Base-by-base conservation (phyloP, 92 coral and sea anemone species). In the Heteractis magnifica region DNA sequence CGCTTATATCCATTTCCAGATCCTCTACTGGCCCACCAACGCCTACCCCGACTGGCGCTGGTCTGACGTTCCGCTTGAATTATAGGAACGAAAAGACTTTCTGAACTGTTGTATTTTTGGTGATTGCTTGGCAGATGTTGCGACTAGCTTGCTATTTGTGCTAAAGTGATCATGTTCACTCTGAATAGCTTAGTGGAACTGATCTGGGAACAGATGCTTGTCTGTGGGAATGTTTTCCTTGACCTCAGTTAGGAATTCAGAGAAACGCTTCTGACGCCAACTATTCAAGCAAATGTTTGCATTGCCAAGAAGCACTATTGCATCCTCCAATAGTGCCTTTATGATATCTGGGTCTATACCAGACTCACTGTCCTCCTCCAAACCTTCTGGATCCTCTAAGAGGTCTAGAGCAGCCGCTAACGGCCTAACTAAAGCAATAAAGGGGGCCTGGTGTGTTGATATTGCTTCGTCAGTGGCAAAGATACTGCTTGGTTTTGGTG, bases 81-180 rank as follows among this genome's bases (percentile, higher is more conserved):
- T 34, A 21, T 10, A 65, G 72, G 41, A 18, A 16, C 72, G 72
- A 3, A 65, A 65, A 16, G 72, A 8, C 72, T 16, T 65, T n/a
- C 2, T 65, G 19, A 65, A 65, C 23, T 15, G 77, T 1, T 34
- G 2, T 34, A 18, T 15, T 49, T 34, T 34, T 34, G 44, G 44
- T 34, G 44, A 34, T 34, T 34, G 44, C 44, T 49, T 18, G 23
- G 18, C 8, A 15, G 92, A 89, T 51, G 81, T 81, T 49, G 89
- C 72, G 21, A 89, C 77, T 77, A 85, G 64, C 87, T 85, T 89
- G 7, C 64, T 65, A 48, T 71, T 85, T 15, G 89, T 81, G 15
- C 86, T 44, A 52, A 77, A 74, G 78, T 85, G 92, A 62, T 89
- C 89, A 81, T 89, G 92, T 76, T 89, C 87, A 52, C 71, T 75